Percentiles rank a stretch among this genome's conserved stretches.
phyloP scores from a whole-genome alignment of 2,797 vertebrate genomes.

The Fringilla coelebs region DNA sequence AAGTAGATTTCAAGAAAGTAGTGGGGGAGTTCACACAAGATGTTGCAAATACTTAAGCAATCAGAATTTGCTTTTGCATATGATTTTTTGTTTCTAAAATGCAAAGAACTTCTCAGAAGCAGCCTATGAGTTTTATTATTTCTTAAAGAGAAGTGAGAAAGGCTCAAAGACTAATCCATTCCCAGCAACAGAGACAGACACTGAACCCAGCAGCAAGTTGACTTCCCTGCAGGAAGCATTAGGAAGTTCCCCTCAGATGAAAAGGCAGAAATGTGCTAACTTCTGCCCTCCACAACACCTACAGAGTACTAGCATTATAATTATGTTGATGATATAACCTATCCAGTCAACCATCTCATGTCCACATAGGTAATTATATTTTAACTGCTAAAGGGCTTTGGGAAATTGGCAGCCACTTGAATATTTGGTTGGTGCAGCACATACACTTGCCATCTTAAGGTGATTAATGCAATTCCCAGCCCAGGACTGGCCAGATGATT shows the following conservation, averaged over 20 bases:
- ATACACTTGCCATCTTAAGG: not conserved
- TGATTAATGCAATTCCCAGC: not conserved
- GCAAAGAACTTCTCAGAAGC: not conserved
- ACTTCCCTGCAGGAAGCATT: not conserved
- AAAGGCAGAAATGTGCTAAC: not conserved
- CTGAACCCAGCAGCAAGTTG: not conserved
- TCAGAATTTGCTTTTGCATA: not conserved
- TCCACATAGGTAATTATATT: not conserved
- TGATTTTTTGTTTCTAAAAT: not conserved
- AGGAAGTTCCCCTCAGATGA: not conserved
- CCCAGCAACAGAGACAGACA: not conserved
- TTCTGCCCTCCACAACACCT: not conserved
- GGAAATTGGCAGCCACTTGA: not conserved
- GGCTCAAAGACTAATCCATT: not conserved
- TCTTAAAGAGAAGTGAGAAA: not conserved
- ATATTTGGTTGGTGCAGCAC: not conserved
- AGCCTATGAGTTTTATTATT: not conserved
- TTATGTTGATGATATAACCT: not conserved
- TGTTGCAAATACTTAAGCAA: not conserved
- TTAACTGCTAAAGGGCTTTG: not conserved
- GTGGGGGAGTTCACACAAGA: not conserved
- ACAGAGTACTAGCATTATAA: not conserved
- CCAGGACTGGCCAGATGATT: not conserved
- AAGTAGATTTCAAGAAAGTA: not conserved
- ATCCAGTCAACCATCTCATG: not conserved